Evolutionary conservation across 2,888 invertebrate genomes (phyloP), one percentile per base, ranked within the genome.

Genomic region (Lasioglossum leucozonium): DNA sequence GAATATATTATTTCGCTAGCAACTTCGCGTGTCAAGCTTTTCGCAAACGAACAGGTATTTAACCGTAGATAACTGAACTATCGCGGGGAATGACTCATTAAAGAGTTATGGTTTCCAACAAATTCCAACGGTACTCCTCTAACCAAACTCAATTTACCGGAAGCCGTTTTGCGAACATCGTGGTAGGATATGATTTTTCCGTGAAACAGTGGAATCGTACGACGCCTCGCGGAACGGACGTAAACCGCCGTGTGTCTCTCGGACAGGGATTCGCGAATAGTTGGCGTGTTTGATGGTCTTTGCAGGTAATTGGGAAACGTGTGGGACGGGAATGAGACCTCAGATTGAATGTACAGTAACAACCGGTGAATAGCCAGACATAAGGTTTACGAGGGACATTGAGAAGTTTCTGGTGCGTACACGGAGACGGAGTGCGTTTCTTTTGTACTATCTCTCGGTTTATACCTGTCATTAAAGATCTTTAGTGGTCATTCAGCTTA

Each of bases 61-160:
- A n/a, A n/a, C n/a, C n/a, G n/a, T n/a, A n/a, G n/a, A n/a, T n/a
- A n/a, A n/a, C n/a, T n/a, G n/a, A n/a, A n/a, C n/a, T n/a, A n/a
- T n/a, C n/a, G n/a, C n/a, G n/a, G n/a, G n/a, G n/a, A n/a, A n/a
- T n/a, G n/a, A n/a, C n/a, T n/a, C n/a, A n/a, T n/a, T n/a, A 8
- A 51, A 51, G 8, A 51, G 51, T n/a, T 51, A 51, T n/a, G n/a
- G 3, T 34, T 30, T 4, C 0, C 62, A 18, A 30, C 30, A 30
- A 62, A 62, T 30, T 26, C 18, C 62, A 8, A 62, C 3, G 8
- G 30, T 30, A 34, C 8, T 26, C 62, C 30, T 30, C 0, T 18
- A 62, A 3, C 3, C 3, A 30, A 26, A 82, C 88, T 86, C 91
- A 90, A 91, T 89, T 91, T 85, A 88, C 69, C 67, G 37, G 11